Evolutionary conservation across 2,797 vertebrate genomes (phyloP).

Genomic region (Phoeniculus purpureus): DNA sequence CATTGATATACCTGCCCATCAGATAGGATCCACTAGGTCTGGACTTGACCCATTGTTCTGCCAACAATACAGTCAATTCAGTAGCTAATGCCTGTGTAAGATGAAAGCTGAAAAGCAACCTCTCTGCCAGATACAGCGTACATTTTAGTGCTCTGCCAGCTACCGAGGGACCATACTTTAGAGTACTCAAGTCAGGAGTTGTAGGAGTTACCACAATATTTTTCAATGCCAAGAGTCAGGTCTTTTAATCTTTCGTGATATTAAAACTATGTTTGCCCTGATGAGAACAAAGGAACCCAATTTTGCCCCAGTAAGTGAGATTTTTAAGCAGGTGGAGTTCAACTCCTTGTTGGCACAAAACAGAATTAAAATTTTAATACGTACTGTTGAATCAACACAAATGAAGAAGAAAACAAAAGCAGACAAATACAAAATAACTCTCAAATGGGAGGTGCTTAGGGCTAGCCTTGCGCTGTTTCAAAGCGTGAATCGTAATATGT

Average conservation of each 20-base stretch:
- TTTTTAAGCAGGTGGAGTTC: conserved; percentile 13
- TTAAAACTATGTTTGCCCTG: neutral
- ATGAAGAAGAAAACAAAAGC: conserved; percentile 39
- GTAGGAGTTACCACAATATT: neutral
- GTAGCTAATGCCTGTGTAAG: neutral
- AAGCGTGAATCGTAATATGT: conserved; percentile 44
- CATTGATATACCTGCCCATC: conserved; percentile 3
- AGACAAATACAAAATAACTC: conserved; percentile 42
- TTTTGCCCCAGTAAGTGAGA: neutral
- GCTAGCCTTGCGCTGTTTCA: conserved; percentile 58
- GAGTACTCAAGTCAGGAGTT: neutral
- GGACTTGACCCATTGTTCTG: conserved; percentile 32
- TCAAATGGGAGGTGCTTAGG: conserved; percentile 55
- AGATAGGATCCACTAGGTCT: conserved; percentile 26
- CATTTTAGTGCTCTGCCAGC: conserved; percentile 9
- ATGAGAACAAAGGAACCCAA: neutral
- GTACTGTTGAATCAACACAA: conserved; percentile 23
- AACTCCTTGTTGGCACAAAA: conserved; percentile 3
- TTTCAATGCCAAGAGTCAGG: neutral
- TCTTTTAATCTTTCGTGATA: conserved; percentile 22
- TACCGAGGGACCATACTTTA: neutral
- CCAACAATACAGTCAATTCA: neutral
- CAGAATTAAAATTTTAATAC: conserved; percentile 59
- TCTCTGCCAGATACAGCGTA: neutral
- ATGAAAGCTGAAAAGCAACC: conserved; percentile 39